Base-by-base conservation (phyloP, 2,888 invertebrate genomes). In the Amphipoea oculea region DNA sequence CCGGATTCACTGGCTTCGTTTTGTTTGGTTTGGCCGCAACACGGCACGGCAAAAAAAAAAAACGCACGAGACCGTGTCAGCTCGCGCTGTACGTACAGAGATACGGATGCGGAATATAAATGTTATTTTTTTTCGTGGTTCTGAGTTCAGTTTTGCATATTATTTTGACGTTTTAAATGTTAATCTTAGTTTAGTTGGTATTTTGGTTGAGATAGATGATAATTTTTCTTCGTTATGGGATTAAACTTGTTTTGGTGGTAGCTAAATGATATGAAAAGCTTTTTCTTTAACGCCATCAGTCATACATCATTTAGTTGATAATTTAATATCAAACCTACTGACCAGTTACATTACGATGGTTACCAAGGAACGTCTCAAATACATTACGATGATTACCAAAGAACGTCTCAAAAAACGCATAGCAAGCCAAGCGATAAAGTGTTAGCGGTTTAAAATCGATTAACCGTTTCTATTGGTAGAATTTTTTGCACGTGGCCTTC, bases 11-110 rank as follows among this genome's bases (percentile, higher is more conserved):
- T 82, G 83, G 86, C 71, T 85, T 91, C 86, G 90, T 91, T 92
- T 92, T 92, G 89, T 92, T 91, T 83, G 85, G 89, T 92, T 91
- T 83, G 85, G 82, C 85, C 88, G 87, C 86, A 87, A 76, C 87
- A 86, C 89, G 77, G 81, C 73, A 88, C 83, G 86, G 80, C 40
- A 29, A 29, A 29, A 40, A 85, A 87, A 76, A 78, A 91, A 89
- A 82, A 82, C 73, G 65, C 54, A 73, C 54, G 76, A 67, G 81
- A 79, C 74, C 76, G 78, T 79, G 85, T 86, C 77, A 79, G 78
- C 65, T 51, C 83, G 86, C 86, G 68, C 40, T 40, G 60, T 62
- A 76, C 51, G 42, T 65, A 73, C 67, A 78, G 23, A 77, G 62
- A 68, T 86, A 71, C 84, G 87, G 87, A 78, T 78, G 85, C 73